phyloP scores from a whole-genome alignment of 2,888 invertebrate species.

The Acleris sparsana region DNA sequence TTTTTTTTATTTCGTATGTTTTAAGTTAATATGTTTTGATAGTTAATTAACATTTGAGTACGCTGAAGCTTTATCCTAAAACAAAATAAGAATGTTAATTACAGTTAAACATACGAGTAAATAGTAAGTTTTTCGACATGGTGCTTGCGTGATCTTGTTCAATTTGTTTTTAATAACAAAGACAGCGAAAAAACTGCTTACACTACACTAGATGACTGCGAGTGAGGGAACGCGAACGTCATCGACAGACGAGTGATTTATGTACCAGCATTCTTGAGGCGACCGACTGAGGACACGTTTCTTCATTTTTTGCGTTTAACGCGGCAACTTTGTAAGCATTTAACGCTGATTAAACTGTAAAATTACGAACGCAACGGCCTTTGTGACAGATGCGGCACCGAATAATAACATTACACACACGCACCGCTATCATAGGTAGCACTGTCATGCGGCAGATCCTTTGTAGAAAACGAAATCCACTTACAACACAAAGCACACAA shows the following conservation, averaged over 20 bases:
- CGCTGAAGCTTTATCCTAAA: background rate
- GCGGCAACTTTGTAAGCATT: slow-evolving; percentile 77
- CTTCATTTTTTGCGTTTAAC: slow-evolving; percentile 54
- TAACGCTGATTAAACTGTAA: slow-evolving; percentile 84
- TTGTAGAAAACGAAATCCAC: slow-evolving; percentile 75
- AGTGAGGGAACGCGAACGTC: slow-evolving; percentile 52
- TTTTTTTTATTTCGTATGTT: background rate
- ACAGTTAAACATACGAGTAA: too few relatives aligned
- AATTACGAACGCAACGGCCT: slow-evolving; percentile 77
- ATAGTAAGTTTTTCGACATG: too few relatives aligned
- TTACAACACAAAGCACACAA: slow-evolving; percentile 76
- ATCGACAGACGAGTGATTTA: slow-evolving; percentile 75
- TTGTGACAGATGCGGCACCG: slow-evolving; percentile 81
- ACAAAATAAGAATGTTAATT: background rate
- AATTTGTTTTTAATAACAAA: slow-evolving; percentile 34
- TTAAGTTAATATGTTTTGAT: too few relatives aligned
- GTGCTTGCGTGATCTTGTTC: background rate
- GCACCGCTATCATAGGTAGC: slow-evolving; percentile 63
- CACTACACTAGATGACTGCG: slow-evolving; percentile 30
- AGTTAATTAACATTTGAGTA: too few relatives aligned
- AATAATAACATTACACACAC: slow-evolving; percentile 81
- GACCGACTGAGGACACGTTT: slow-evolving; percentile 58
- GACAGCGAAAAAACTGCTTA: slow-evolving; percentile 30
- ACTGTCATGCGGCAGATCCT: slow-evolving; percentile 69
- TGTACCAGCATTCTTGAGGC: slow-evolving; percentile 64